Percentiles rank a stretch among this genome's conserved stretches.
Evolutionary conservation across 2,888 invertebrate species (phyloP).

Genomic region (Fragum sueziense): DNA sequence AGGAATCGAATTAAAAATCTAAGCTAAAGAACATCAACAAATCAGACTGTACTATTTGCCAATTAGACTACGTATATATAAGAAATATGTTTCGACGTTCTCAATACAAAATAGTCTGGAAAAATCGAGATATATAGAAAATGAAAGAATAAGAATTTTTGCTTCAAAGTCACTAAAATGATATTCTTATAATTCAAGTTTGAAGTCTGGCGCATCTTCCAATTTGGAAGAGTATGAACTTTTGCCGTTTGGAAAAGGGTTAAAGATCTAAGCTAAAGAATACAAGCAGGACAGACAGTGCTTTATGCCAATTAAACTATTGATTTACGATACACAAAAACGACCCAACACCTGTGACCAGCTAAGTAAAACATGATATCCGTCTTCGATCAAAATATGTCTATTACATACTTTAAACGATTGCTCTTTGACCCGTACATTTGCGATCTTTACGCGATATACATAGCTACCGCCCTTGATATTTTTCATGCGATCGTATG

Average conservation of each 20-base stretch:
- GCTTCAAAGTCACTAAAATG: too few relatives aligned
- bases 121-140: too few relatives aligned
- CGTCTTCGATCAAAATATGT: slow-evolving; percentile 3
- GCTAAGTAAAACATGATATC: neutral
- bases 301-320: slow-evolving; percentile 5
- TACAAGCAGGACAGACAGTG: neutral
- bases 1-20: too few relatives aligned
- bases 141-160: too few relatives aligned
- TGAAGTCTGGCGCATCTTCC: too few relatives aligned
- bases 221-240: too few relatives aligned
- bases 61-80: slow-evolving; percentile 6
- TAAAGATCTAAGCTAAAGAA: too few relatives aligned
- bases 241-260: too few relatives aligned
- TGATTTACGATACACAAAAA: slow-evolving; percentile 14
- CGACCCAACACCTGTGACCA: slow-evolving; percentile 18
- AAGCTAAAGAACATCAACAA: neutral
- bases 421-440: slow-evolving; percentile 5
- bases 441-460: neutral
- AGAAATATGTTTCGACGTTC: too few relatives aligned
- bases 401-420: slow-evolving; percentile 14
- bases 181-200: too few relatives aligned
- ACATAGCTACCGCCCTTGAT: neutral
- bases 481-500: too few relatives aligned
- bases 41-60: neutral
- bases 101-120: too few relatives aligned